Evolutionary conservation across 2,113 vertebrate species (phyloP), one percentile per base, ranked within the genome.

Genomic region (Lasiurus cinereus): DNA sequence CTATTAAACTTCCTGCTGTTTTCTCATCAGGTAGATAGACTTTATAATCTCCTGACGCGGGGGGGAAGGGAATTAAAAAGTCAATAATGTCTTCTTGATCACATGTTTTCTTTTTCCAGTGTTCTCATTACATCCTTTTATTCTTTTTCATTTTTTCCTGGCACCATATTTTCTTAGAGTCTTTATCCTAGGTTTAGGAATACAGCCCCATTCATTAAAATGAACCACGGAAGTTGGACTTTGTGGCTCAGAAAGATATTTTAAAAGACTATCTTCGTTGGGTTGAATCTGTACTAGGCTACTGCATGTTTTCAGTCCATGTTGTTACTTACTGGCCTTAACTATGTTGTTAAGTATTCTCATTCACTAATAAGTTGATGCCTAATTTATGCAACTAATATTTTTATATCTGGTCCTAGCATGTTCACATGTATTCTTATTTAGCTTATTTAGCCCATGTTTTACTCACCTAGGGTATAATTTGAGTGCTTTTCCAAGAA

Each of bases 1-100:
- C 83, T 96, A 10, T 91, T 59, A 67, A 67, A 88, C 84, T 92
- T 95, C 36, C 73, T 73, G 52, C 79, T 92, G 36, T 91, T 96
- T 96, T 80, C 59, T 82, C 24, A 74, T 54, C 52, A 91, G 43
- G 18, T 86, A 36, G 83, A 36, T 70, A 94, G 67, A 84, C 18
- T 93, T 89, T 46, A n/a, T 66, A 31, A 16, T 86, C 21, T 90
- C 7, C 29, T 43, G 33, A 39, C 3, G 39, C 39, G 39, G 31
- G 19, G 46, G 80, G 9, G 36, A 94, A 12, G 13, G 62, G 27
- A 64, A 64, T 90, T 62, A 39, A n/a, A 64, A 83, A 70, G 54
- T n/a, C 3, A 83, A 2, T 14, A 56, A 1, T 76, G n/a, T 70
- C 64, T 73, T 92, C 11, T 52, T 70, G 18, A 78, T 85, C 12